Evolutionary conservation across 1,140 invertebrate genomes (phyloP).

Genomic region (Agrilus planipennis): DNA sequence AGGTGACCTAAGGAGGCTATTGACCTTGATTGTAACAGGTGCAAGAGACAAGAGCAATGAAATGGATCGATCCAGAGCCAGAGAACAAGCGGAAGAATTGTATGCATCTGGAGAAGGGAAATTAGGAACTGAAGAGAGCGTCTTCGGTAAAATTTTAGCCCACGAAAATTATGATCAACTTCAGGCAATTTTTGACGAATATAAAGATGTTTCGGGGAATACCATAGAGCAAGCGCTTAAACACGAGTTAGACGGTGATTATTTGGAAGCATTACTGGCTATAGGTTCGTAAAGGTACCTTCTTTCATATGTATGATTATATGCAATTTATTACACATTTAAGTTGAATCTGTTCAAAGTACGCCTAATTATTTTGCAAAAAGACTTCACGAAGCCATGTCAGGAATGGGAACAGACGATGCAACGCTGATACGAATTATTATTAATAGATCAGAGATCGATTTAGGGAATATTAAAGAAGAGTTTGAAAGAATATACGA

Average conservation of each 20-base stretch:
- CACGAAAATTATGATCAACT: slow-evolving; percentile 57
- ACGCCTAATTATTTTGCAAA: slow-evolving; percentile 60
- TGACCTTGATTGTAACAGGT: slow-evolving; percentile 49
- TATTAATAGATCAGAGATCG: slow-evolving; percentile 59
- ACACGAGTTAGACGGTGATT: slow-evolving; percentile 48
- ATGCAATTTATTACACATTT: slow-evolving; percentile 19
- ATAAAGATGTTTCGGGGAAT: slow-evolving; percentile 51
- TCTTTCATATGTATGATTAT: too few species aligned
- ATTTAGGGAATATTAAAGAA: slow-evolving; percentile 55
- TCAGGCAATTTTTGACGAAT: slow-evolving; percentile 52
- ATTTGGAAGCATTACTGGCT: slow-evolving; percentile 48
- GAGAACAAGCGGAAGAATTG: slow-evolving; percentile 41
- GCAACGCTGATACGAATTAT: slow-evolving; percentile 59
- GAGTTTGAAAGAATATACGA: slow-evolving; percentile 57
- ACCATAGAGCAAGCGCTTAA: slow-evolving; percentile 56
- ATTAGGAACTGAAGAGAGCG: slow-evolving; percentile 59
- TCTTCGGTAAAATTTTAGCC: slow-evolving; percentile 56
- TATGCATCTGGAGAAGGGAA: slow-evolving; percentile 52
- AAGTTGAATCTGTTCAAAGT: slow-evolving; percentile 58
- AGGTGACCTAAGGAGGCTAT: slow-evolving; percentile 61
- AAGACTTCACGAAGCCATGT: slow-evolving; percentile 56
- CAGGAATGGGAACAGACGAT: slow-evolving; percentile 60
- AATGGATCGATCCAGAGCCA: slow-evolving; percentile 39
- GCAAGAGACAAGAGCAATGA: slow-evolving; percentile 30
- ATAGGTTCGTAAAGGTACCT: slow-evolving; percentile 44